Evolutionary conservation across 1,140 invertebrate genomes (phyloP).

Genomic region (Rhopalosiphum maidis): DNA sequence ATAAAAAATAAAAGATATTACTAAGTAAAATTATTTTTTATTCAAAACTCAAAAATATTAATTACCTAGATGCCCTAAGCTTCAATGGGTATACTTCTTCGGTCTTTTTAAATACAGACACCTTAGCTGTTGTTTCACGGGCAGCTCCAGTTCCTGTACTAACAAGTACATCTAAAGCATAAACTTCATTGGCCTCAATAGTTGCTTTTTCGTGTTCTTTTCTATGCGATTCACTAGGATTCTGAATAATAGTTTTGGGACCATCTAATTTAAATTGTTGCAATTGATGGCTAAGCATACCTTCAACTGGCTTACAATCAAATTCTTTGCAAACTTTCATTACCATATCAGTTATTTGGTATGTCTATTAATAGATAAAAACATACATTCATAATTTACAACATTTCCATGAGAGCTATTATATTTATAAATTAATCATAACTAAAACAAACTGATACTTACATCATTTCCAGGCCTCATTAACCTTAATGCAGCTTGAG

Average conservation of each 20-base stretch:
- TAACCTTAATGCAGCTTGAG: constrained; percentile 91
- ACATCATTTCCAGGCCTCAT: constrained; percentile 91
- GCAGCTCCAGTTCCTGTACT: constrained; percentile 89
- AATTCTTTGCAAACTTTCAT: constrained; percentile 91
- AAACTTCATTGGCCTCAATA: constrained; percentile 96
- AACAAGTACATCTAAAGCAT: constrained; percentile 96
- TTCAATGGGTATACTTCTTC: constrained; percentile 97
- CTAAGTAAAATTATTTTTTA: not conserved
- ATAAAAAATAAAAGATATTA: not conserved
- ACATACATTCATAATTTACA: not conserved
- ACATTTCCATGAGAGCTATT: not conserved
- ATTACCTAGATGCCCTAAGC: constrained; percentile 83
- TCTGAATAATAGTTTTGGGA: constrained; percentile 98
- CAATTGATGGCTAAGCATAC: constrained; percentile 97
- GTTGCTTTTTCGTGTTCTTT: constrained; percentile 98
- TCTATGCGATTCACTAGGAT: constrained; percentile 95
- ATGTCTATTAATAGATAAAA: constrained; percentile 72
- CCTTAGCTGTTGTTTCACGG: constrained; percentile 90
- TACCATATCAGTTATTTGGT: constrained; percentile 89
- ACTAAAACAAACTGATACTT: constrained; percentile 59
- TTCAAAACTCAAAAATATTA: not conserved
- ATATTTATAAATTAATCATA: not conserved
- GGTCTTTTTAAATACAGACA: constrained; percentile 98
- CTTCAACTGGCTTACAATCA: constrained; percentile 97
- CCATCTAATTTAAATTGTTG: constrained; percentile 97